phyloP scores from a whole-genome alignment of 2,113 vertebrate genomes.

The Hypanus sabinus region DNA sequence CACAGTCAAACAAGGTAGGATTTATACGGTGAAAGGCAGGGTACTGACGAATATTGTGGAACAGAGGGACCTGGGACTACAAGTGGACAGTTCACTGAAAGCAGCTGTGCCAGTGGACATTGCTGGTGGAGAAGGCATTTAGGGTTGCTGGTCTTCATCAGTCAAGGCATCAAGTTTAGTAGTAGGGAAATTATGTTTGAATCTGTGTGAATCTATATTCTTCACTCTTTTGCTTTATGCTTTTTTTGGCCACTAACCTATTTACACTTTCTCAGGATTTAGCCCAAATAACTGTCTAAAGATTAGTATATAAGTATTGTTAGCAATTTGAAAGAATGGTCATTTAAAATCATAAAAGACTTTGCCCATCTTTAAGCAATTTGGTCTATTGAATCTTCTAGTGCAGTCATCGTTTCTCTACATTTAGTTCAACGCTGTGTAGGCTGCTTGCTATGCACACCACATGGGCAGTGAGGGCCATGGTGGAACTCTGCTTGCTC shows the following conservation, averaged over 20 bases:
- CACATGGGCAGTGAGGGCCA: background rate
- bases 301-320: background rate
- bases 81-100: too few species aligned
- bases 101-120: too few species aligned
- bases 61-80: too few species aligned
- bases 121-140: too few species aligned
- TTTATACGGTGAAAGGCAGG: too few species aligned
- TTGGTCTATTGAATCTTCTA: background rate
- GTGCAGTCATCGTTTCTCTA: background rate
- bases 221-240: background rate
- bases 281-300: background rate
- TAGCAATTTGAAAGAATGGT: background rate
- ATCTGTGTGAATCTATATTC: background rate
- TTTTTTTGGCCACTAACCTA: conserved; percentile 5
- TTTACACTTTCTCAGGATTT: background rate
- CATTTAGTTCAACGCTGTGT: conserved; percentile 3
- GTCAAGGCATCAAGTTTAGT: too few species aligned
- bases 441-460: background rate
- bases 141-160: too few species aligned
- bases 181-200: background rate
- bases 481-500: background rate
- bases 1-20: too few species aligned
- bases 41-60: too few species aligned
- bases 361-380: background rate
- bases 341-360: background rate